Evolutionary conservation across 1,140 invertebrate genomes (phyloP).

Genomic region (Planococcus citri): DNA sequence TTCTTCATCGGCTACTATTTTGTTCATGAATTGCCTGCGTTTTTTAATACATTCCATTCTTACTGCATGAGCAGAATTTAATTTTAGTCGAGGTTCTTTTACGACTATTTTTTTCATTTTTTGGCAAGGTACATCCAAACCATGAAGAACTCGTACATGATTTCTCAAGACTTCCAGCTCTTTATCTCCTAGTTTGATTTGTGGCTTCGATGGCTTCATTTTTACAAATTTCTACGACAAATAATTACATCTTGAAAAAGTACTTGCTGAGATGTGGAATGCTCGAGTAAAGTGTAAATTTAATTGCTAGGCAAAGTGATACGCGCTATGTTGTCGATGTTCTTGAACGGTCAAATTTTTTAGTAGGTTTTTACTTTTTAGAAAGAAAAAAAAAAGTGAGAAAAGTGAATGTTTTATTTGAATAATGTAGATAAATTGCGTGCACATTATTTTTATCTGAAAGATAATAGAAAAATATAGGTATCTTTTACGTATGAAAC

Average conservation of each 20-base stretch:
- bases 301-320: neutral
- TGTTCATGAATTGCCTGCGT: neutral
- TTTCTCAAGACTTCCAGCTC: neutral
- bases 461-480: too few relatives aligned
- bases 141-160: neutral
- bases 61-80: neutral
- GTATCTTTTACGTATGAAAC: too few relatives aligned
- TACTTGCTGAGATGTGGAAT: too few relatives aligned
- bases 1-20: neutral
- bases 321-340: too few relatives aligned
- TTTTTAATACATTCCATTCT: neutral
- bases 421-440: too few relatives aligned
- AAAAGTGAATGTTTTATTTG: too few relatives aligned
- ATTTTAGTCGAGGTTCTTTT: neutral
- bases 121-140: neutral
- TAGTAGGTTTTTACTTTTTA: too few relatives aligned
- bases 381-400: too few relatives aligned
- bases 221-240: neutral
- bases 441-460: too few relatives aligned
- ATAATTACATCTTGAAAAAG: neutral
- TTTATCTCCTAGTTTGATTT: neutral
- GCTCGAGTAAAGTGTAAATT: neutral
- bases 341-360: too few relatives aligned
- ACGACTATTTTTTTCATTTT: neutral
- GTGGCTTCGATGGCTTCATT: neutral